Percentiles rank a stretch among this genome's conserved stretches.
phyloP scores from a whole-genome alignment of 2,797 vertebrate genomes.

The Lophius americanus region DNA sequence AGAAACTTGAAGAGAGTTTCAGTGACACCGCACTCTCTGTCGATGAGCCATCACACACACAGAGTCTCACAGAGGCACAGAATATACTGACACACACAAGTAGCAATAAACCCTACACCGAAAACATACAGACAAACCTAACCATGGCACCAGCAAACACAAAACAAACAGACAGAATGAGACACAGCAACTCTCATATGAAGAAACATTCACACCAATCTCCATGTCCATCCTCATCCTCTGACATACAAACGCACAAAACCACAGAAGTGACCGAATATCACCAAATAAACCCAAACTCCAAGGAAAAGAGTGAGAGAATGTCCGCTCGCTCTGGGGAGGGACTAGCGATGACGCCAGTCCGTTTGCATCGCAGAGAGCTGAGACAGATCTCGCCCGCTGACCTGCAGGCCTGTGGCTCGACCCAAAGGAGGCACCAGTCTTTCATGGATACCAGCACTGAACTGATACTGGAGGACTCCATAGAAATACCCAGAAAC shows the following conservation, averaged over 20 bases:
- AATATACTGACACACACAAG: slow-evolving; percentile 5
- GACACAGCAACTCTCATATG: background rate
- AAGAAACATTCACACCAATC: slow-evolving; percentile 22
- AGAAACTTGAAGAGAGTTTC: slow-evolving; percentile 82
- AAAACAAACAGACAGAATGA: slow-evolving; percentile 26
- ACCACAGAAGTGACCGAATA: slow-evolving; percentile 9
- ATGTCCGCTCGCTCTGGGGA: slow-evolving; percentile 15
- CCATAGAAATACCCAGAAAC: slow-evolving; percentile 80
- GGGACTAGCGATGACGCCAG: slow-evolving; percentile 67
- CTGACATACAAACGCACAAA: slow-evolving; percentile 23
- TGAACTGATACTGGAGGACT: slow-evolving; percentile 80
- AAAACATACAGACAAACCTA: slow-evolving; percentile 13
- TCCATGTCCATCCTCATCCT: slow-evolving; percentile 16
- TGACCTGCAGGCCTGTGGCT: slow-evolving; percentile 65
- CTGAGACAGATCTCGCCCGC: slow-evolving; percentile 80
- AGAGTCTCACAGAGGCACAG: slow-evolving; percentile 24
- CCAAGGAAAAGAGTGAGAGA: slow-evolving; percentile 6
- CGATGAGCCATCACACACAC: slow-evolving; percentile 40
- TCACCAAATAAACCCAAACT: slow-evolving; percentile 19
- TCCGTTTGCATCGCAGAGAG: slow-evolving; percentile 82
- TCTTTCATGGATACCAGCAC: slow-evolving; percentile 67
- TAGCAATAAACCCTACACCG: too few species aligned
- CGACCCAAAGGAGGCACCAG: slow-evolving; percentile 56
- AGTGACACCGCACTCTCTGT: slow-evolving; percentile 52
- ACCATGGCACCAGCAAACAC: slow-evolving; percentile 36